Evolutionary conservation across 2,797 vertebrate genomes (phyloP), one percentile per base, ranked within the genome.

Genomic region (Huso huso): DNA sequence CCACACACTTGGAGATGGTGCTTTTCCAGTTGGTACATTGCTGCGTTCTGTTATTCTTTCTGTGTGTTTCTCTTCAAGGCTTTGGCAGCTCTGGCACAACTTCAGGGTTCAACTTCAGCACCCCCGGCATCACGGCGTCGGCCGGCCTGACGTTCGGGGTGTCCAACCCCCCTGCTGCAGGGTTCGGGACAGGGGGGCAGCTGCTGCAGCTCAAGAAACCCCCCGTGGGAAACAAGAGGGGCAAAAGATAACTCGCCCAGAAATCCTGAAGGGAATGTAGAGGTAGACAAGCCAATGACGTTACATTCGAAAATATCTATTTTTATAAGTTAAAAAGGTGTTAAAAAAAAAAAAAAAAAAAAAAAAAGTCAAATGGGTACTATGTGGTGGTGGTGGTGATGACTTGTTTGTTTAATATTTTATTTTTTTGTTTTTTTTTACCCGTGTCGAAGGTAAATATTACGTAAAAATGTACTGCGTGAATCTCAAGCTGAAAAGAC

Each of bases 31-130:
- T 18, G 15, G 15, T 18, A 18, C 15, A 18, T 18, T 18, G 15
- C 15, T 18, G 15, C 75, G 72, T 76, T 77, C 64, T 3, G 6
- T 84, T 74, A 60, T 61, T 66, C 64, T 69, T 68, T 65, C 65
- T 73, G 51, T 73, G 65, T 87, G 79, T 81, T 77, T 83, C 78
- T 84, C 57, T 72, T 74, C 75, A 87, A 99, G 97, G 97, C 72
- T 99, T 99, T 82, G 95, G 97, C 79, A 93, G 91, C 86, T 94
- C 92, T 78, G 95, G 88, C 86, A 88, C 23, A 37, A 88, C 87
- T 59, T 92, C 97, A 73, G 96, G 97, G 83, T 98, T 99, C 88
- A 98, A 95, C 93, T 99, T 99, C 92, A 99, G 95, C 82, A 99
- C 96, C 80, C 95, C 97, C 0, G 95, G 97, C 78, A 91, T 99